Base-by-base conservation (phyloP, 1,140 invertebrate species). In the Steinernema khuongi region DNA sequence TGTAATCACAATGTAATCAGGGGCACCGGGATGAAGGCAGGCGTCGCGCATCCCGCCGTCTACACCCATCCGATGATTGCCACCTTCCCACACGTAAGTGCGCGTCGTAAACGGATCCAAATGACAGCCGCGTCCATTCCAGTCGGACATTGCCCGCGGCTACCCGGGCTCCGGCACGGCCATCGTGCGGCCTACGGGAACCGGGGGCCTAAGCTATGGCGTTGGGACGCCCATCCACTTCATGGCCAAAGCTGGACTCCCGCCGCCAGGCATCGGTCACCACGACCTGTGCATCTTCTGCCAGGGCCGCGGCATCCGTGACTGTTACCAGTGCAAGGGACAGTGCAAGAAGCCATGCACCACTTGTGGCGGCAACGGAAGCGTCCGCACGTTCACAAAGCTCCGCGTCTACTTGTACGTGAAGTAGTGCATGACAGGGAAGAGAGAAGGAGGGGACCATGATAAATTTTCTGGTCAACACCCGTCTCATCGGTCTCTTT, bases 31-130 rank as follows among this genome's bases (percentile, higher is more conserved):
- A 84, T 84, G 83, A 84, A 84, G 69, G 79, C 84, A 17, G 83
- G 83, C 18, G 82, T 85, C n/a, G 83, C 82, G n/a, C 83, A 84
- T 77, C 82, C 83, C 4, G 83, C 83, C 31, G 76, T 84, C 22
- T 85, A 85, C 74, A 84, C 83, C 1, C 83, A 84, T 75, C 83
- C 83, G 29, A 82, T 84, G 82, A 77, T 84, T 67, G 83, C 79
- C 43, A 83, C 84, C 22, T 85, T 84, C 70, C 81, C 83, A 4
- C 79, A 85, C 66, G 81, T 78, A 79, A 72, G 77, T 36, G 1
- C n/a, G n/a, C n/a, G 36, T 74, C 29, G 19, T 74, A 1, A 75
- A 26, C 18, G 7, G 18, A 60, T 7, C 22, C 77, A 18, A n/a
- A 70, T 70, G 29, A 67, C 29, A 26, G 7, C 29, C 19, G 41